Conservation (phyloP, 2,888 invertebrate genomes). For the Molorchus minor region DNA sequence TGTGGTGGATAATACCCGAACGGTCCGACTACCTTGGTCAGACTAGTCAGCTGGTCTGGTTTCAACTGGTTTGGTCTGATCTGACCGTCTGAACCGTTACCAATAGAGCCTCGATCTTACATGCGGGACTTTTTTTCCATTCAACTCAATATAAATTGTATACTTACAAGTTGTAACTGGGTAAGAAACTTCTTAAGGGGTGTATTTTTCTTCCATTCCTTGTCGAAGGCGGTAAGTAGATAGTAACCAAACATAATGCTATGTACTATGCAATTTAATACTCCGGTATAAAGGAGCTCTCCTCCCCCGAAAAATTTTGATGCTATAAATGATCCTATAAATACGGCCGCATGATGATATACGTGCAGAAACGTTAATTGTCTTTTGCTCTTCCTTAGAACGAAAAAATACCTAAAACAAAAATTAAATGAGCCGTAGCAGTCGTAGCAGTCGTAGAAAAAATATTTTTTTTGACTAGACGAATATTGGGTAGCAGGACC, state of each 20-base stretch:
- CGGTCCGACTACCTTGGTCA: too few species aligned
- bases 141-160: too few species aligned
- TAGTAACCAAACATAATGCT: constrained; percentile 83
- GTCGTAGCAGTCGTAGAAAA: too few species aligned
- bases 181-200: constrained; percentile 88
- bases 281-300: constrained; percentile 70
- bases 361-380: constrained; percentile 84
- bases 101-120: too few species aligned
- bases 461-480: too few species aligned
- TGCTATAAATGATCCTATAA: constrained; percentile 70
- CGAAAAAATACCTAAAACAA: constrained; percentile 73
- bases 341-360: constrained; percentile 84
- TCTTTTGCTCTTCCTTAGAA: constrained; percentile 78
- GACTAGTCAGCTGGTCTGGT: too few species aligned
- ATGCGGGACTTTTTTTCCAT: too few species aligned
- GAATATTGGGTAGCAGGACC: too few species aligned
- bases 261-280: constrained; percentile 78
- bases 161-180: constrained; percentile 75
- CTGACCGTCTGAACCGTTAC: too few species aligned
- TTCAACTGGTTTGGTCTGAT: too few species aligned
- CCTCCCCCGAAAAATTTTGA: constrained; percentile 72
- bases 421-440: too few species aligned
- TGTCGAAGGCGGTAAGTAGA: constrained; percentile 75
- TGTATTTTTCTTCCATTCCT: constrained; percentile 71
- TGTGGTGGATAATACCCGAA: too few species aligned